Evolutionary conservation across 2,113 vertebrate species (phyloP).

Genomic region (Aleadryas rufinucha): DNA sequence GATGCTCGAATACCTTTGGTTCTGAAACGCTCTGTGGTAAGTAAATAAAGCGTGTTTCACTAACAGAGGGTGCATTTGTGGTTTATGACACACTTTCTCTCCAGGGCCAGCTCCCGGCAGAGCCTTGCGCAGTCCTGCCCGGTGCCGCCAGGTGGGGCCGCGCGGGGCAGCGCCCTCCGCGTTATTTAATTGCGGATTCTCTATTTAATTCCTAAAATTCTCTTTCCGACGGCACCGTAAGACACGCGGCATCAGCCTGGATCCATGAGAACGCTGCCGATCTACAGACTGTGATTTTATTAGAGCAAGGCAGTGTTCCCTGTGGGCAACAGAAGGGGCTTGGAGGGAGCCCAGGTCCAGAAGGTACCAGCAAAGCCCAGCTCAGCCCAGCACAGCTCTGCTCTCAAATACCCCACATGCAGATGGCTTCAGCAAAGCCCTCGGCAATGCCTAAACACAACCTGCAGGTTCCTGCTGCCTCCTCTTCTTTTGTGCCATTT

Average conservation of each 20-base stretch:
- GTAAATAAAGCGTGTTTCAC: background rate
- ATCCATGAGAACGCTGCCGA: background rate
- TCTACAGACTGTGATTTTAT: rapidly evolving
- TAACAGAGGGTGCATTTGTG: background rate
- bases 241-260: background rate
- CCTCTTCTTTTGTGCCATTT: background rate
- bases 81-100: background rate
- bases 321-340: background rate
- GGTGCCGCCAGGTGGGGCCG: background rate
- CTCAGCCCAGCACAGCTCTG: background rate
- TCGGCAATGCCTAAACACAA: background rate
- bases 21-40: background rate
- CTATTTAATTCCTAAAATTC: background rate
- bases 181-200: rapidly evolving
- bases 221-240: background rate
- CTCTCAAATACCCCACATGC: background rate
- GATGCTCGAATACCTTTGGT: background rate
- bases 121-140: background rate
- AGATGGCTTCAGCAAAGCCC: background rate
- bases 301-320: background rate
- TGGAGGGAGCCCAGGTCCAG: background rate
- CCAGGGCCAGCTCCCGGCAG: background rate
- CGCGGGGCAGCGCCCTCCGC: background rate
- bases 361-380: background rate
- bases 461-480: background rate